These are phyloP conservation scores for Aporophyla lueneburgensis DNA, from an alignment of 2,888 invertebrate genomes.

Conservation along the genomic window DNA sequence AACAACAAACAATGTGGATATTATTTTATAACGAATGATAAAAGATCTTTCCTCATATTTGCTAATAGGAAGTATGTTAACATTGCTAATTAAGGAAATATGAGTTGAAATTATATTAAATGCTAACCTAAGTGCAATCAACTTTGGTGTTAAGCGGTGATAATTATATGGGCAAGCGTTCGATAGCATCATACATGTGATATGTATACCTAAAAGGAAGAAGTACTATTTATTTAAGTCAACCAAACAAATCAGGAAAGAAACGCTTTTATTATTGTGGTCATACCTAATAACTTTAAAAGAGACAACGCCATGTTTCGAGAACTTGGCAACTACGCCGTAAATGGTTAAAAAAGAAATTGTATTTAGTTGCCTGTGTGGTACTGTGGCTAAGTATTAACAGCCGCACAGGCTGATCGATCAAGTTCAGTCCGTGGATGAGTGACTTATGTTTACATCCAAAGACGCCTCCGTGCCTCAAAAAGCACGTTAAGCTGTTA, in stretches of 20 bases:
- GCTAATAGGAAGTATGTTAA: conserved; percentile 46
- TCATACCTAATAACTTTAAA: background rate
- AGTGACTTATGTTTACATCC: too few species aligned
- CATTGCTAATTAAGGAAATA: conserved; percentile 55
- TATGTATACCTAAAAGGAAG: conserved; percentile 25
- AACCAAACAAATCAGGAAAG: background rate
- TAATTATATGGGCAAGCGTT: conserved; percentile 53
- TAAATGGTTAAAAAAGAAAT: background rate
- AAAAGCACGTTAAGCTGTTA: too few species aligned
- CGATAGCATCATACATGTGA: conserved; percentile 39
- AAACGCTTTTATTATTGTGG: background rate
- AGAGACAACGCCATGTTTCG: background rate
- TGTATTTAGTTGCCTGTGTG: background rate
- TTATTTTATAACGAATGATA: conserved; percentile 28
- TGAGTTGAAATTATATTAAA: conserved; percentile 41
- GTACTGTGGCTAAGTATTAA: too few species aligned
- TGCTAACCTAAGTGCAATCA: conserved; percentile 55
- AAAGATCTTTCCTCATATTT: conserved; percentile 57
- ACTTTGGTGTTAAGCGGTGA: conserved; percentile 55
- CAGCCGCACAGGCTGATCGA: too few species aligned
- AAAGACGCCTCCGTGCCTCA: too few species aligned
- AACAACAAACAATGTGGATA: conserved; percentile 23
- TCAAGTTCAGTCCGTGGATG: too few species aligned
- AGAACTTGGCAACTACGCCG: too few species aligned
- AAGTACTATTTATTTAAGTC: background rate